phyloP scores from a whole-genome alignment of 53 echinoderm and acorn worm genomes.

The Stichopus horrens region DNA sequence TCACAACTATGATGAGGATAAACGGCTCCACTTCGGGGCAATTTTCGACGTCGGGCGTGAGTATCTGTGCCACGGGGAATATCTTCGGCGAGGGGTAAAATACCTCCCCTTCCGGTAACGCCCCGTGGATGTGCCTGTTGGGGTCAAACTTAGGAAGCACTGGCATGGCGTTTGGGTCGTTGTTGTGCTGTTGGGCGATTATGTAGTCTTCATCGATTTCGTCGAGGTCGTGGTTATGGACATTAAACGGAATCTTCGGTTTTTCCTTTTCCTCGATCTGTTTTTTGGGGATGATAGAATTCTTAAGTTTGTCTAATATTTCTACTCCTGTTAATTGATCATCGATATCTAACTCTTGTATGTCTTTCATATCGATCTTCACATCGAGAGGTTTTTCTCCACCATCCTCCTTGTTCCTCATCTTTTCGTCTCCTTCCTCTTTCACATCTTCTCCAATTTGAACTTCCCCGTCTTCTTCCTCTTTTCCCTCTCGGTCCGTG shows the following conservation, averaged over 20 bases:
- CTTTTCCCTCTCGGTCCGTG: neutral
- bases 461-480: neutral
- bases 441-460: neutral
- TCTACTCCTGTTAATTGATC: neutral
- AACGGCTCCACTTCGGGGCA: slow-evolving; percentile 62
- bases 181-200: slow-evolving; percentile 52
- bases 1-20: slow-evolving; percentile 64
- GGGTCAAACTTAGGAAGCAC: slow-evolving; percentile 70
- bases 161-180: slow-evolving; percentile 45
- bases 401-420: neutral
- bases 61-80: slow-evolving; percentile 72
- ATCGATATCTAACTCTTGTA: slow-evolving; percentile 21
- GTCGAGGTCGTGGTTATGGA: slow-evolving; percentile 29
- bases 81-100: slow-evolving; percentile 69
- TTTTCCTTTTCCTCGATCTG: neutral
- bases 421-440: slow-evolving; percentile 8
- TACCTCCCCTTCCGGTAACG: slow-evolving; percentile 16
- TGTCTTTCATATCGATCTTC: neutral
- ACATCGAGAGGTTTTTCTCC: neutral
- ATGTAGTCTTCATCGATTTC: slow-evolving; percentile 55
- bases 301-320: neutral
- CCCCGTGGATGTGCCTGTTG: slow-evolving; percentile 56
- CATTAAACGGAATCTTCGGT: neutral
- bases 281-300: neutral
- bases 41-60: slow-evolving; percentile 44